Evolutionary conservation across 2,888 invertebrate species (phyloP).

Genomic region (Synergus umbraculus): DNA sequence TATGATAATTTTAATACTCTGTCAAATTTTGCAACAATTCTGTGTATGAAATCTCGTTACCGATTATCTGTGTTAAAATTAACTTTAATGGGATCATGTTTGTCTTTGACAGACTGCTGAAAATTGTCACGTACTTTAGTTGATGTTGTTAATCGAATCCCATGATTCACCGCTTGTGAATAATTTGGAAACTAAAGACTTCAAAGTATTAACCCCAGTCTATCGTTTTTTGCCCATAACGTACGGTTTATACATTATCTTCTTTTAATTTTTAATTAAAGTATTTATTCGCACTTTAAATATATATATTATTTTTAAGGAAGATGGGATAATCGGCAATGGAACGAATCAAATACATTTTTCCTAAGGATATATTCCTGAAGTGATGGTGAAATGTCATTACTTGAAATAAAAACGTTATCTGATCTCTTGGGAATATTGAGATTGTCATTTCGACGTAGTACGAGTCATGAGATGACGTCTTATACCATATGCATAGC

Average conservation of each 20-base stretch:
- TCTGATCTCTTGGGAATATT: slow-evolving; percentile 16
- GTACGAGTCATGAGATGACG: not conserved
- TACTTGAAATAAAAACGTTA: slow-evolving; percentile 34
- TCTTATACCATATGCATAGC: slow-evolving; percentile 12
- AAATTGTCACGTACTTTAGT: not conserved
- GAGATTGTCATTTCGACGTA: slow-evolving; percentile 13
- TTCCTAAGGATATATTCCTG: not conserved
- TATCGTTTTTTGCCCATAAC: slow-evolving; percentile 6
- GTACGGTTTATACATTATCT: not conserved
- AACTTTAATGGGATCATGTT: not conserved
- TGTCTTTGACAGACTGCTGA: not conserved
- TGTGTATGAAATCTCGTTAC: not conserved
- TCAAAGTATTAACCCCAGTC: slow-evolving; percentile 15
- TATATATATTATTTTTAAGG: not conserved
- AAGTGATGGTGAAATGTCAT: not conserved
- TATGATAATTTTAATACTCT: not conserved
- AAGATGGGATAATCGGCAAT: not conserved
- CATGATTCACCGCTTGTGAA: slow-evolving; percentile 23
- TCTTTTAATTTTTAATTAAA: not conserved
- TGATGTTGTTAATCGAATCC: slow-evolving; percentile 18
- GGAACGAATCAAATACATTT: not conserved
- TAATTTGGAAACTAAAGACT: slow-evolving; percentile 11
- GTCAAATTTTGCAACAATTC: not conserved
- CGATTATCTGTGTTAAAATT: not conserved
- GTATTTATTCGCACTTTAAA: not conserved